Percentiles rank a stretch among this genome's conserved stretches.
Evolutionary conservation across 2,888 invertebrate genomes (phyloP).

Genomic region (Cantharis nigra): DNA sequence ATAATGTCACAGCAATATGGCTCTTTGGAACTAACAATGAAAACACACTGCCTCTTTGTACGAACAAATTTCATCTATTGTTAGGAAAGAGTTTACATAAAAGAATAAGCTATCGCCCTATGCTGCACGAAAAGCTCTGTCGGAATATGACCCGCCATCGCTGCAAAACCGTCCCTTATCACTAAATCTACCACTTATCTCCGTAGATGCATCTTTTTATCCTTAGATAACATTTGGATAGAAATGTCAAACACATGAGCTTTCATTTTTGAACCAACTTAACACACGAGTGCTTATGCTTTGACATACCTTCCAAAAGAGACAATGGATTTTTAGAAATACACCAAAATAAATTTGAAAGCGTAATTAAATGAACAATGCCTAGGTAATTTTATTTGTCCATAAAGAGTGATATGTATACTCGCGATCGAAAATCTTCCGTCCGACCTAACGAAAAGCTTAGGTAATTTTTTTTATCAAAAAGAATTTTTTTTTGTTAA

Average conservation of each 20-base stretch:
- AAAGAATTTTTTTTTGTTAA: neutral
- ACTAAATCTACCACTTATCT: conserved; percentile 43
- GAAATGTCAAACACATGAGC: conserved; percentile 54
- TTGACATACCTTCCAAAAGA: conserved; percentile 5
- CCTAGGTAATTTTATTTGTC: neutral
- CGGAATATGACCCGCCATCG: conserved; percentile 35
- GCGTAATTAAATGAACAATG: neutral
- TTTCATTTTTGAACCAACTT: conserved; percentile 28
- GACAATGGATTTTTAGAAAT: neutral
- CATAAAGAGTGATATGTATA: neutral
- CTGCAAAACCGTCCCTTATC: conserved; percentile 45
- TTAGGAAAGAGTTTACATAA: conserved; percentile 43
- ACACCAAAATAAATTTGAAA: neutral
- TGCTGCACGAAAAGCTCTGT: conserved; percentile 31
- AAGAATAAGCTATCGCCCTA: conserved; percentile 38
- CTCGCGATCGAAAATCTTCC: neutral
- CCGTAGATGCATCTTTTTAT: conserved; percentile 54
- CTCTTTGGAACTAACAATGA: conserved; percentile 39
- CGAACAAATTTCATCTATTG: conserved; percentile 46
- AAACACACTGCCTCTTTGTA: conserved; percentile 42
- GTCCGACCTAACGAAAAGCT: neutral
- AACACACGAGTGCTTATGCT: conserved; percentile 25
- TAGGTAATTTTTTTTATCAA: neutral
- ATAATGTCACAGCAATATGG: conserved; percentile 36
- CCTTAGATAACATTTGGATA: conserved; percentile 50